Percentiles rank a stretch among this genome's conserved stretches.
phyloP scores from a whole-genome alignment of 2,888 invertebrate genomes.

The Leptopilina myrica region DNA sequence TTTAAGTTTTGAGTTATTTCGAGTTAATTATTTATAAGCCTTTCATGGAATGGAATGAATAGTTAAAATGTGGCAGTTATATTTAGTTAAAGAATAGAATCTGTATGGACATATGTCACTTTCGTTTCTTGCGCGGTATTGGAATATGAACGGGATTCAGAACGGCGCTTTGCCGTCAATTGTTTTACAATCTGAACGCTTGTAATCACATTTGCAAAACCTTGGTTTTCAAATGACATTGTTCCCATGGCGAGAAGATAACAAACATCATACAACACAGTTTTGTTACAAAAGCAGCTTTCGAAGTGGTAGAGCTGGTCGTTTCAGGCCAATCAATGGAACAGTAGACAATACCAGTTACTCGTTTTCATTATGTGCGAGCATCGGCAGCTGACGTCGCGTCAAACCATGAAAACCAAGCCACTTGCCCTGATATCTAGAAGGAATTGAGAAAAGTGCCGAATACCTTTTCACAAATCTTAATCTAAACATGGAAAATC shows the following conservation, averaged over 20 bases:
- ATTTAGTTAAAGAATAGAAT: neutral
- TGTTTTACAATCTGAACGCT: constrained; percentile 8
- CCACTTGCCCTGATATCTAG: neutral
- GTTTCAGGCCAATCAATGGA: constrained; percentile 27
- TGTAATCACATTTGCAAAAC: constrained; percentile 24
- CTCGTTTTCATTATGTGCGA: constrained; percentile 25
- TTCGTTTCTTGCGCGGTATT: neutral
- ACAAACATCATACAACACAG: constrained; percentile 13
- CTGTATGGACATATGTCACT: neutral
- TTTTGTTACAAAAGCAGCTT: constrained; percentile 7
- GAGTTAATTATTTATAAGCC: too few species aligned
- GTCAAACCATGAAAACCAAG: neutral
- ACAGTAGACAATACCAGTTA: constrained; percentile 11
- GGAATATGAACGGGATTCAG: constrained; percentile 22
- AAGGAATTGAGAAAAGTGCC: neutral
- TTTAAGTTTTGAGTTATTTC: too few species aligned
- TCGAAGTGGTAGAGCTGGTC: neutral
- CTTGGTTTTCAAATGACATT: constrained; percentile 26
- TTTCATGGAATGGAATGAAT: too few species aligned
- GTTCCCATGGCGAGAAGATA: constrained; percentile 20
- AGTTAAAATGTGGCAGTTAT: too few species aligned
- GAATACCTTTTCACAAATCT: too few species aligned
- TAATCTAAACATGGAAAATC: too few species aligned
- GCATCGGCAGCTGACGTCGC: constrained; percentile 21
- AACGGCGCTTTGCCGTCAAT: constrained; percentile 13